Evolutionary conservation across 2,113 vertebrate species (phyloP).

Genomic region (Malaclemys terrapin): DNA sequence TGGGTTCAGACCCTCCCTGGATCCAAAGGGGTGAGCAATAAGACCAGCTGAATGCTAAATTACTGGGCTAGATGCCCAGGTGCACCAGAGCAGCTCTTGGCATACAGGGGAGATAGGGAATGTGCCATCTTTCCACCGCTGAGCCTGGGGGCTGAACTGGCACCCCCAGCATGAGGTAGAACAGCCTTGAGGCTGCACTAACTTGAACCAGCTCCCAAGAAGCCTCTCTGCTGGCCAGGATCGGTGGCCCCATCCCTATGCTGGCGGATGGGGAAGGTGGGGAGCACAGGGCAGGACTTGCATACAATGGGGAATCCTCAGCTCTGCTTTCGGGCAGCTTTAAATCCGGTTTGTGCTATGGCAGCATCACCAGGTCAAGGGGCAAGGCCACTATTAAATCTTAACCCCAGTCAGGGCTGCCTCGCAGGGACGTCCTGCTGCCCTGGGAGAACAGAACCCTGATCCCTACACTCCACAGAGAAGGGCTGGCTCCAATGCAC

Average conservation of each 20-base stretch:
- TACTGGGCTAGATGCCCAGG: background rate
- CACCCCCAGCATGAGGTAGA: constrained; percentile 38
- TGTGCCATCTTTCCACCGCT: rapidly evolving
- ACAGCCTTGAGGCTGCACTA: background rate
- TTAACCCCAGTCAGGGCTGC: background rate
- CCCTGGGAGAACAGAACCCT: background rate
- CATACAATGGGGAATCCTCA: background rate
- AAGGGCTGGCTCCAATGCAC: background rate
- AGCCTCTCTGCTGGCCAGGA: rapidly evolving
- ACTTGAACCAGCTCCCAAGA: background rate
- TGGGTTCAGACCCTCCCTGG: background rate
- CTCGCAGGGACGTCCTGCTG: too few species aligned
- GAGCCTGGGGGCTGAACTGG: background rate
- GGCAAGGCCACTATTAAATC: too few species aligned
- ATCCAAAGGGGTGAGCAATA: background rate
- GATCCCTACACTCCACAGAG: too few species aligned
- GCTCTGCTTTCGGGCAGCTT: too few species aligned
- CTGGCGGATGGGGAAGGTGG: background rate
- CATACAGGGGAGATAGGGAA: background rate
- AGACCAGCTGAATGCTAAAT: background rate
- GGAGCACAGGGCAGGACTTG: background rate
- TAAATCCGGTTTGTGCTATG: background rate
- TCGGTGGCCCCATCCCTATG: background rate
- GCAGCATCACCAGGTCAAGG: background rate
- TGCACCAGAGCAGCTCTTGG: background rate